These are phyloP conservation scores for Stichopus horrens DNA, from an alignment of 53 echinoderm and acorn worm genomes.

Conservation along the genomic window DNA sequence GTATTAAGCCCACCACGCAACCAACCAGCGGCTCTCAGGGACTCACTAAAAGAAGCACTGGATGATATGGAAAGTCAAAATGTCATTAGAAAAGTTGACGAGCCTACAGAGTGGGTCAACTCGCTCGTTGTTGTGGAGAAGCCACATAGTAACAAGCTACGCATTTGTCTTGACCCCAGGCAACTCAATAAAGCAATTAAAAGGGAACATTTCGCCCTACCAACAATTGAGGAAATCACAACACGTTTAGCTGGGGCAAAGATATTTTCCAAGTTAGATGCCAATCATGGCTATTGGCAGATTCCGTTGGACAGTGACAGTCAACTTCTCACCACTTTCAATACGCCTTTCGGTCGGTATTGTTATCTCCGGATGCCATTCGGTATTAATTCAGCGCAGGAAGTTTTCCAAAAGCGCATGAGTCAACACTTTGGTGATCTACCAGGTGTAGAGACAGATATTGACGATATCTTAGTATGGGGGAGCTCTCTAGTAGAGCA, in stretches of 20 bases:
- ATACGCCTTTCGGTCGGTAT: constrained; percentile 62
- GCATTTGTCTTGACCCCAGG: constrained; percentile 65
- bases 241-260: constrained; percentile 55
- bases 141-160: constrained; percentile 19
- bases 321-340: constrained; percentile 63
- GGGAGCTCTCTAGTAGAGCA: constrained; percentile 52
- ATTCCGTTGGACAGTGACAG: constrained; percentile 54
- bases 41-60: constrained; percentile 42
- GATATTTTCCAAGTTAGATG: constrained; percentile 66
- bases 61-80: constrained; percentile 53
- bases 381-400: constrained; percentile 67
- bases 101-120: constrained; percentile 68
- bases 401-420: constrained; percentile 67
- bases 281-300: constrained; percentile 71
- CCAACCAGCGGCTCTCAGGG: constrained; percentile 53
- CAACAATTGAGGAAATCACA: constrained; percentile 53
- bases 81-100: constrained; percentile 52
- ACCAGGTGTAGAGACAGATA: constrained; percentile 65
- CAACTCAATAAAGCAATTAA: constrained; percentile 58
- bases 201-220: constrained; percentile 66
- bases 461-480: constrained; percentile 72
- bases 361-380: constrained; percentile 66
- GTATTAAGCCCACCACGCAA: constrained; percentile 57
- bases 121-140: constrained; percentile 59
- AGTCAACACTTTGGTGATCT: constrained; percentile 62